Base-by-base conservation (phyloP, 1,140 invertebrate genomes). In the Temnothorax curvispinosus region DNA sequence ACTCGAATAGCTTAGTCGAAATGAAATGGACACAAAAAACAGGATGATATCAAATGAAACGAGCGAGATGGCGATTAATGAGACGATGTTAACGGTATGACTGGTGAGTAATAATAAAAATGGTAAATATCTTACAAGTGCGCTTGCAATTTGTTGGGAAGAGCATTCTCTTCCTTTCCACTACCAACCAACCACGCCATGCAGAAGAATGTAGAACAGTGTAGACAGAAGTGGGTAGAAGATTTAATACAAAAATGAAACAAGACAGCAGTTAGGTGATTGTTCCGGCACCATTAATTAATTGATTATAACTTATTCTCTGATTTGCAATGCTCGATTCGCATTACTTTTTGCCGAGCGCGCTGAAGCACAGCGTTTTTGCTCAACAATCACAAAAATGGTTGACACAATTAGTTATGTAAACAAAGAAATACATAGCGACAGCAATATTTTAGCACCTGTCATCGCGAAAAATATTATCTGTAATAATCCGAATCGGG, bases 141-240 rank as follows among this genome's bases (percentile, higher is more conserved):
- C 95, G 96, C 95, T 96, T 96, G 96, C 95, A 96, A 96, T 96
- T 96, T 97, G 96, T 96, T 96, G 96, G 96, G 96, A 96, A 97
- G 96, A 96, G 96, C 96, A 97, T 96, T 97, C 95, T 97, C 96
- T 96, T 97, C 96, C 95, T 96, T 96, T 96, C 96, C 96, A 96
- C 96, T 97, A 96, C 95, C 96, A 96, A 95, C 94, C 93, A 95
- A 95, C 94, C 94, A 95, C 94, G 96, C 96, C 96, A 96, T 96
- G 96, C 96, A 96, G 96, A 94, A 95, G 95, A 96, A 96, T 96
- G 96, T 96, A 96, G 94, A 96, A 95, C 93, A 95, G 94, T 95
- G 94, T 95, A 95, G 94, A 94, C 94, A 95, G 94, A 95, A 94
- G 94, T 95, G 93, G 94, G 94, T 95, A 95, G 94, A 94, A 94